These are phyloP conservation scores for Pseudococcus longispinus DNA, from an alignment of 2,888 invertebrate species.

Conservation along the genomic window DNA sequence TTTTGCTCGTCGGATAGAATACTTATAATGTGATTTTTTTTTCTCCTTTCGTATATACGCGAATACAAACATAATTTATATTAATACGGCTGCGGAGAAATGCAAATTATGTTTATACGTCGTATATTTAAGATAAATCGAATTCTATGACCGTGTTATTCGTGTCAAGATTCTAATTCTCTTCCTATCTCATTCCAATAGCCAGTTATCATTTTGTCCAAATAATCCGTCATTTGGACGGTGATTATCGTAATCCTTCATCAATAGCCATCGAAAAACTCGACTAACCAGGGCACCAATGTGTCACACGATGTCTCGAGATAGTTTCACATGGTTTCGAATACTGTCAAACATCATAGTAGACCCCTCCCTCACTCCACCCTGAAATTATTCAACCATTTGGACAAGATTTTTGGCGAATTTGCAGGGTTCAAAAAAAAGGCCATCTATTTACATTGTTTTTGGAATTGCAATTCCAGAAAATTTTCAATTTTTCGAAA, in stretches of 20 bases:
- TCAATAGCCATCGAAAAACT: neutral
- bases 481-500: neutral
- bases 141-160: constrained; percentile 20
- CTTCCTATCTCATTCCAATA: neutral
- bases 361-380: neutral
- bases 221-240: neutral
- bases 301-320: too few relatives aligned
- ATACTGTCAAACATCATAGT: neutral
- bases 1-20: neutral
- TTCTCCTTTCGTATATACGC: too few relatives aligned
- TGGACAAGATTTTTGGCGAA: neutral
- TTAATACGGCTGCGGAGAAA: neutral
- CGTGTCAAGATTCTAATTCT: neutral
- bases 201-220: neutral
- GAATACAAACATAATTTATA: constrained; percentile 15
- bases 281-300: too few relatives aligned
- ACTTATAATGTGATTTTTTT: constrained; percentile 2
- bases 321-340: too few relatives aligned
- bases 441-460: neutral
- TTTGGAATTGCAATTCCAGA: neutral
- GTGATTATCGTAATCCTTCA: neutral
- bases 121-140: neutral
- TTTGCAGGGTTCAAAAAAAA: neutral
- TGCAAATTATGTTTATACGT: constrained; percentile 17
- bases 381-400: neutral